phyloP scores from a whole-genome alignment of 2,113 vertebrate genomes.

The Polypterus senegalus region DNA sequence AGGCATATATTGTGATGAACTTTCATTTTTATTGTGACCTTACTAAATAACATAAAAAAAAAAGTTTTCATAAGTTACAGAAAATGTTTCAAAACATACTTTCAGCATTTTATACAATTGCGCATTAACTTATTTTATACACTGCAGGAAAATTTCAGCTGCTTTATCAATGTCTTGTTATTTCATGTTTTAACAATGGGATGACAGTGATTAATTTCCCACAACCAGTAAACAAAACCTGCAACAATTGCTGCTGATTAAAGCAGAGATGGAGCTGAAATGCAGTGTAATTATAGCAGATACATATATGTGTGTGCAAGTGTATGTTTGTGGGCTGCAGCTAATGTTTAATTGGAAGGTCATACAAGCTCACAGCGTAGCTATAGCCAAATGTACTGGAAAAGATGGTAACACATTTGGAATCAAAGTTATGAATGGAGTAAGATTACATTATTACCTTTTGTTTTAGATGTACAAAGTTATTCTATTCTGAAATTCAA shows the following conservation, averaged over 20 bases:
- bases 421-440: too few species aligned
- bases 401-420: too few species aligned
- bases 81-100: slow-evolving; percentile 13
- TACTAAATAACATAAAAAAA: not conserved
- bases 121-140: slow-evolving; percentile 47
- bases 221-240: slow-evolving; percentile 48
- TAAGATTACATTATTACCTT: too few species aligned
- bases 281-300: too few species aligned
- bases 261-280: slow-evolving; percentile 16
- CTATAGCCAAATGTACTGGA: too few species aligned
- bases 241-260: slow-evolving; percentile 32
- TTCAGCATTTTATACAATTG: slow-evolving; percentile 30
- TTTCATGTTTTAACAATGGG: slow-evolving; percentile 45
- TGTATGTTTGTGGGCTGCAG: too few species aligned
- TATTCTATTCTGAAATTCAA: too few species aligned
- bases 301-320: too few species aligned
- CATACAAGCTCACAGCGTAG: too few species aligned
- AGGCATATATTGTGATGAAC: too few species aligned
- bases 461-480: too few species aligned
- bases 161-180: slow-evolving; percentile 61
- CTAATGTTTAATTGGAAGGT: too few species aligned
- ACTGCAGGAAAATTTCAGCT: slow-evolving; percentile 40
- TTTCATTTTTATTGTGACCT: not conserved
- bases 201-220: slow-evolving; percentile 58
- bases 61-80: not conserved